Percentiles rank a stretch among this genome's conserved stretches.
Evolutionary conservation across 2,888 invertebrate genomes (phyloP).

Genomic region (Choreutis nemorana): DNA sequence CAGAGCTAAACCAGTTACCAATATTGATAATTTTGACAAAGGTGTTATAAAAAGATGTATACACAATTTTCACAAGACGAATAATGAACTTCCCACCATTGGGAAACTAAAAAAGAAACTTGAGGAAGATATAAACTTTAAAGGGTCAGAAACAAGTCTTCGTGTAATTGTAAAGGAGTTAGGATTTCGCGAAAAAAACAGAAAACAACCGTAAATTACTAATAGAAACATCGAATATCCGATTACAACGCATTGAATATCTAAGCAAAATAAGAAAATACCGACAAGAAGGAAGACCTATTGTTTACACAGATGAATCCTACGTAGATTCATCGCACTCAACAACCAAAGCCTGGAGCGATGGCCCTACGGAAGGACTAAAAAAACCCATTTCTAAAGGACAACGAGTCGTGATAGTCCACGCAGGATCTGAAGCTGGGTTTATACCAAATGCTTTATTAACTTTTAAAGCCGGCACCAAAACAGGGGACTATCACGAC

Average conservation of each 20-base stretch:
- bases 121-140: constrained; percentile 8
- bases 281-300: constrained; percentile 12
- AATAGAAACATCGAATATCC: too few species aligned
- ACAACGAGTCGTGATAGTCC: constrained; percentile 10
- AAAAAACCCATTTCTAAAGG: constrained; percentile 15
- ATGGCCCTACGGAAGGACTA: constrained; percentile 8
- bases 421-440: constrained; percentile 9
- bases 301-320: constrained; percentile 15
- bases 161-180: constrained; percentile 13
- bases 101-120: constrained; percentile 12
- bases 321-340: constrained; percentile 15
- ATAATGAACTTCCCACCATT: constrained; percentile 19
- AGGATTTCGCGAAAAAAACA: constrained; percentile 15
- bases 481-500: constrained; percentile 19
- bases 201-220: constrained; percentile 15
- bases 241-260: too few species aligned
- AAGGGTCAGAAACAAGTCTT: constrained; percentile 13
- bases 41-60: constrained; percentile 19
- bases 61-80: constrained; percentile 18
- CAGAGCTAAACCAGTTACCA: constrained; percentile 14
- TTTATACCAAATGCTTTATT: constrained; percentile 12
- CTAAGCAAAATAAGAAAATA: constrained; percentile 11
- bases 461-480: constrained; percentile 13
- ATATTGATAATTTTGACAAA: constrained; percentile 15
- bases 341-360: constrained; percentile 9